Percentiles rank a stretch among this genome's conserved stretches.
These are phyloP conservation scores for Leucosticte australis DNA, from an alignment of 2,113 vertebrate species.

Conservation along the genomic window DNA sequence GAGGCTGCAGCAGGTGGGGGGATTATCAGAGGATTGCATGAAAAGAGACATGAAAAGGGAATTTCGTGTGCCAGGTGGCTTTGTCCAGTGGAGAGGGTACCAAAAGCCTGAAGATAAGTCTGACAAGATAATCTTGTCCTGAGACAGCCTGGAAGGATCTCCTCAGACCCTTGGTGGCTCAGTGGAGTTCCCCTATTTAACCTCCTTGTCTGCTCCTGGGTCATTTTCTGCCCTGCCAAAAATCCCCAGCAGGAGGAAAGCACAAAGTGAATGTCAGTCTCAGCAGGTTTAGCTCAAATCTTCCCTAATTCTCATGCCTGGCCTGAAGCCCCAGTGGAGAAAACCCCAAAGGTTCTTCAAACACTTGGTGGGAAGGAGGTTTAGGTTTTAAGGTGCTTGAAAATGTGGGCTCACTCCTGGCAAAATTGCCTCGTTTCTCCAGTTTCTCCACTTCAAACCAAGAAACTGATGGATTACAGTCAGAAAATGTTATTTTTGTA, in stretches of 20 bases:
- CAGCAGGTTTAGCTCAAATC: background rate
- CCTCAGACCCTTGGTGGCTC: background rate
- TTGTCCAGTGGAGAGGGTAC: background rate
- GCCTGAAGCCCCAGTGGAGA: background rate
- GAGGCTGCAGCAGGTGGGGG: background rate
- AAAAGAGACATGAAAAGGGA: background rate
- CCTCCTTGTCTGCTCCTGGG: background rate
- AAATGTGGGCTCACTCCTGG: background rate
- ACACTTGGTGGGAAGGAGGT: background rate
- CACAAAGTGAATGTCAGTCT: background rate
- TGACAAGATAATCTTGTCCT: background rate
- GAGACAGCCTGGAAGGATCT: background rate
- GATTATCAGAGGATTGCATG: background rate
- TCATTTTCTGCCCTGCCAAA: background rate
- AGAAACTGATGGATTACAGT: background rate
- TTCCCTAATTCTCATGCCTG: background rate
- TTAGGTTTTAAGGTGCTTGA: background rate
- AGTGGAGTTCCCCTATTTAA: background rate
- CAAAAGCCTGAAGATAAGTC: background rate
- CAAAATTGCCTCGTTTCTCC: background rate
- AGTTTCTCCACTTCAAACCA: background rate
- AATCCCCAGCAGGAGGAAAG: background rate
- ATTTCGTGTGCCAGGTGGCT: background rate
- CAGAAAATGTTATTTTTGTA: background rate
- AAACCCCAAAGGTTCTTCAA: background rate